These are phyloP conservation scores for Brachyhypopomus gauderio DNA, from an alignment of 2,113 vertebrate species.

Conservation along the genomic window DNA sequence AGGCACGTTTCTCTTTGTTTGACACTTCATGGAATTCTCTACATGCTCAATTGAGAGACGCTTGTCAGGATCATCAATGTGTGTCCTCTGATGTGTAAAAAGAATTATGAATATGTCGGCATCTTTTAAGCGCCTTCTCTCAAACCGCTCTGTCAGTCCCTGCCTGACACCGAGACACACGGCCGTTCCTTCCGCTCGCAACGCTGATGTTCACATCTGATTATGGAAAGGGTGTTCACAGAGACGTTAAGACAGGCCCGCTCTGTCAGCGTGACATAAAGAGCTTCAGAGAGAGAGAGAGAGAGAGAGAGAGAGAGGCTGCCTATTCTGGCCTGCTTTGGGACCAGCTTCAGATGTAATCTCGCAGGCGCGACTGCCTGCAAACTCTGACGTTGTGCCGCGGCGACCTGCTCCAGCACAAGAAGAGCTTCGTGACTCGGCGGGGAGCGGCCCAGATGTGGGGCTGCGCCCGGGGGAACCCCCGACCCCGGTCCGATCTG, in stretches of 20 bases:
- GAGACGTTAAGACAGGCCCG: neutral
- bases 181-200: conserved; percentile 12
- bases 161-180: conserved; percentile 14
- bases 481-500: conserved; percentile 20
- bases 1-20: neutral
- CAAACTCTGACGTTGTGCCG: neutral
- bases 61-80: conserved; percentile 16
- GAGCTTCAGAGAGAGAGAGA: conserved; percentile 9
- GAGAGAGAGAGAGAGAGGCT: conserved; percentile 15
- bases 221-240: conserved; percentile 22
- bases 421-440: neutral
- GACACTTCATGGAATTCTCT: conserved; percentile 1
- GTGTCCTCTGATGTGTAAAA: conserved; percentile 31
- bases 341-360: conserved; percentile 16
- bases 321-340: conserved; percentile 1
- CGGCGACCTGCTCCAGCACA: conserved; percentile 9
- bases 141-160: conserved; percentile 9
- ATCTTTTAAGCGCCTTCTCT: conserved; percentile 40
- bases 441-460: conserved; percentile 32
- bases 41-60: neutral
- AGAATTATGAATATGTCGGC: conserved; percentile 44
- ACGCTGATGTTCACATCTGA: conserved; percentile 37
- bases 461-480: neutral
- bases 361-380: neutral
- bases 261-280: neutral